Evolutionary conservation across 2,888 invertebrate genomes (phyloP).

Genomic region (Carterocephalus palaemon): DNA sequence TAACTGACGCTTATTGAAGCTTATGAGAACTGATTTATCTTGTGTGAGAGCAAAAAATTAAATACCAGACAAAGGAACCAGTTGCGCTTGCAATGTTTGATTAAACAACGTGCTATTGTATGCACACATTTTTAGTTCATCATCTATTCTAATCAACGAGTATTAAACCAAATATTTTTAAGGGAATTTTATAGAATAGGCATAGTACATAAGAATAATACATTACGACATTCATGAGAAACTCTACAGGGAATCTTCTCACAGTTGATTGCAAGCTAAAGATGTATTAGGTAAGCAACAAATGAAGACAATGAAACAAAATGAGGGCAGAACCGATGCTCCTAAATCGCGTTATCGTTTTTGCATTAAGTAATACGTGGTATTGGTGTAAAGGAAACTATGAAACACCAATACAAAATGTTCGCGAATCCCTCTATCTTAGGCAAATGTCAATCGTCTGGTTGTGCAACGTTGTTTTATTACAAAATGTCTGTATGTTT

Average conservation of each 20-base stretch:
- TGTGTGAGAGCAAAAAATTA: no score
- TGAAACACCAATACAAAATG: constrained; percentile 36
- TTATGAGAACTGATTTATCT: no score
- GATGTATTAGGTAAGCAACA: constrained; percentile 40
- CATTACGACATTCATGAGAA: constrained; percentile 35
- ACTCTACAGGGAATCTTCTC: constrained; percentile 43
- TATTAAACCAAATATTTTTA: background rate
- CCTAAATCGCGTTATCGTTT: constrained; percentile 18
- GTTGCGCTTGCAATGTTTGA: no score
- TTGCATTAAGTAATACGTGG: constrained; percentile 22
- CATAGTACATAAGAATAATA: no score
- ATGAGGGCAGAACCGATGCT: constrained; percentile 24
- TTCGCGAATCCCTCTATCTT: constrained; percentile 43
- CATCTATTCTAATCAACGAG: no score
- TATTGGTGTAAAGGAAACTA: constrained; percentile 30
- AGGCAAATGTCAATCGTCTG: constrained; percentile 68
- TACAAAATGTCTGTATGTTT: constrained; percentile 56
- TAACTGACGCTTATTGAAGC: no score
- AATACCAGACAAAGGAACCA: no score
- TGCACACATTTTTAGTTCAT: no score
- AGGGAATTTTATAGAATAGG: constrained; percentile 12
- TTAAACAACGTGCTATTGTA: no score
- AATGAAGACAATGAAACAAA: constrained; percentile 29
- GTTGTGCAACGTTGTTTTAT: constrained; percentile 65
- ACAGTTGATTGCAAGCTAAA: constrained; percentile 41